Percentiles rank a stretch among this genome's conserved stretches.
phyloP scores from a whole-genome alignment of 2,113 vertebrate species.

The Epinephelus cyanopodus region DNA sequence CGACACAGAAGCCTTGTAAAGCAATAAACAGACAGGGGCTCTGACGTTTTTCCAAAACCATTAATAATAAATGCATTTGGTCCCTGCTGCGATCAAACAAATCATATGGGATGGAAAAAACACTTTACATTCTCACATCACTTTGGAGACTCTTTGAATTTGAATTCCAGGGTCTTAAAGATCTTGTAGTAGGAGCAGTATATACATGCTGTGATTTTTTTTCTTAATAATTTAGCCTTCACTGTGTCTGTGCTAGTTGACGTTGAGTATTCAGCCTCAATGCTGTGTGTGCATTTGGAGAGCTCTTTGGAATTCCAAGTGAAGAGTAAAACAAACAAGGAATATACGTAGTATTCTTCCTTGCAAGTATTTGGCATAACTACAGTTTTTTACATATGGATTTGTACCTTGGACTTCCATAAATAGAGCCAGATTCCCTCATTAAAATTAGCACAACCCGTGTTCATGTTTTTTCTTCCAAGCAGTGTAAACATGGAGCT shows the following conservation, averaged over 20 bases:
- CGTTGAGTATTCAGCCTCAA: background rate
- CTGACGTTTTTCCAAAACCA: constrained; percentile 73
- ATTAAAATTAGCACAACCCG: background rate
- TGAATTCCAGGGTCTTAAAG: constrained; percentile 17
- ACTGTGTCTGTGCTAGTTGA: background rate
- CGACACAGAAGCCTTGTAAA: constrained; percentile 71
- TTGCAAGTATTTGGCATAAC: background rate
- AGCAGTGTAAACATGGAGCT: constrained; percentile 11
- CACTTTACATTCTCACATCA: constrained; percentile 38
- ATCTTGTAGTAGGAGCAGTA: background rate
- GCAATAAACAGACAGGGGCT: constrained; percentile 72
- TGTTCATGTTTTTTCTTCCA: background rate
- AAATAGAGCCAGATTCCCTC: background rate
- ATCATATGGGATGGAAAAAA: constrained; percentile 46
- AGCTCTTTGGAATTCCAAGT: background rate
- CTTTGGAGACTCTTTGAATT: constrained; percentile 15
- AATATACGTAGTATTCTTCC: background rate
- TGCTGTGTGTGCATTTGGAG: background rate
- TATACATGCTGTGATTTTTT: background rate
- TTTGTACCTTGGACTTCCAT: background rate
- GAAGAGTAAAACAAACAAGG: background rate
- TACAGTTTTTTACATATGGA: background rate
- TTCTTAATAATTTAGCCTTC: background rate
- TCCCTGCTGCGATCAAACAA: constrained; percentile 71
- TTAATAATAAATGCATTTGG: constrained; percentile 66